phyloP scores from a whole-genome alignment of 2,797 vertebrate genomes.

The Microhierax caerulescens region DNA sequence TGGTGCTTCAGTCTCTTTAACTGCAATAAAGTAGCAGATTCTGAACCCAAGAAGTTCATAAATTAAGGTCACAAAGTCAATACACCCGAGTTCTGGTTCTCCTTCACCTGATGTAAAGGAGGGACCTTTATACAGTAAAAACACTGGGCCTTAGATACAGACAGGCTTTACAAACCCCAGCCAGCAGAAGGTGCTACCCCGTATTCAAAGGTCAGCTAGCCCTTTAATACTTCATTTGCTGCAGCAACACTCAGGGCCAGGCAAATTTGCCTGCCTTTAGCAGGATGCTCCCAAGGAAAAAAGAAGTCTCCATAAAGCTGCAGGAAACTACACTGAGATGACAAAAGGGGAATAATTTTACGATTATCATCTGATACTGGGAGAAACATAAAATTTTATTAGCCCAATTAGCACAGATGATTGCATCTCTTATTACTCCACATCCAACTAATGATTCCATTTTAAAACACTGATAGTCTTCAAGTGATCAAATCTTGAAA shows the following conservation, averaged over 20 bases:
- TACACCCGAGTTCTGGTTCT: background rate
- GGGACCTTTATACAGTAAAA: background rate
- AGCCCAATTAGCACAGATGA: conserved; percentile 19
- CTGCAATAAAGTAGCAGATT: background rate
- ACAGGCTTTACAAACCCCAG: background rate
- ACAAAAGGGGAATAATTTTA: background rate
- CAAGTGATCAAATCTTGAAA: background rate
- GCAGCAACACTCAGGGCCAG: background rate
- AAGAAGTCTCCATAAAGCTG: background rate
- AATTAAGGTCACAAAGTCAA: background rate
- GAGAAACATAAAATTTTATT: background rate
- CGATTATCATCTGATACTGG: background rate
- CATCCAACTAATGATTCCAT: background rate
- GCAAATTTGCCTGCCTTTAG: background rate
- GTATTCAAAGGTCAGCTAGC: background rate
- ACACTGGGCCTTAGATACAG: background rate
- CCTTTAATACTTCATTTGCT: background rate
- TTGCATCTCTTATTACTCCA: background rate
- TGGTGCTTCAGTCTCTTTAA: background rate
- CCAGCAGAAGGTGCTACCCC: background rate
- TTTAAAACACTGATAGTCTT: background rate
- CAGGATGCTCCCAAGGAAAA: background rate
- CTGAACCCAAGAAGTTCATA: background rate
- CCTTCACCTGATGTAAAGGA: background rate
- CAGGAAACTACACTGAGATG: background rate